Evolutionary conservation across 2,797 vertebrate genomes (phyloP), one percentile per base, ranked within the genome.

Genomic region (Triplophysa yarkandensis): DNA sequence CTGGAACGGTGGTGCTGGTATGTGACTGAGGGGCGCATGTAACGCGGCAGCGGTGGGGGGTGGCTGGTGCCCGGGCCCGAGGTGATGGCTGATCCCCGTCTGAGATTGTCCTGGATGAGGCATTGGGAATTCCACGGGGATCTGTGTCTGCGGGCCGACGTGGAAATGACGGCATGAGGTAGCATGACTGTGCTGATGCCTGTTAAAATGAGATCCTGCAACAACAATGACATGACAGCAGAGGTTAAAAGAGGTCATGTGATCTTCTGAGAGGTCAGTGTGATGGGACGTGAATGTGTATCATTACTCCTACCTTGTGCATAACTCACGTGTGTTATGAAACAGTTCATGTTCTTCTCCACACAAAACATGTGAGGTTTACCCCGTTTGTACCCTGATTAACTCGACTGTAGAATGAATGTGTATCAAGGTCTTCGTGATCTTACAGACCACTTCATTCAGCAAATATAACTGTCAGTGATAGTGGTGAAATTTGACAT

Each of bases 91-190:
- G 91, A 98, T 93, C 89, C 94, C 95, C 68, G 95, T 94, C 91
- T 96, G 96, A 77, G 96, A 93, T 91, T 96, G 95, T 89, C 95
- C 95, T 4, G 93, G 90, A 80, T 97, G 95, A 89, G 92, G 89
- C 88, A 96, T 90, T 83, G 96, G 95, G 90, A 98, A 97, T 83
- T 95, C 94, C 54, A 95, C 82, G 46, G 96, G 91, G 88, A 96
- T 94, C 87, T 94, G 94, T 74, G 95, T 94, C 92, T 98, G 97
- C 86, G 96, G 94, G 84, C 94, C 95, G 93, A 99, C 91, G 91
- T 98, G 97, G 94, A 98, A 98, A 86, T 98, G 96, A 81, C 96
- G 96, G 92, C 97, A 99, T 91, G 97, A 99, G 95, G 96, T 97
- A 97, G 96, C 95, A 94, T 97, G 96, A 89, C 95, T 95, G 92